Conservation (phyloP, 1,140 invertebrate genomes). For the Tyrophagus putrescentiae region DNA sequence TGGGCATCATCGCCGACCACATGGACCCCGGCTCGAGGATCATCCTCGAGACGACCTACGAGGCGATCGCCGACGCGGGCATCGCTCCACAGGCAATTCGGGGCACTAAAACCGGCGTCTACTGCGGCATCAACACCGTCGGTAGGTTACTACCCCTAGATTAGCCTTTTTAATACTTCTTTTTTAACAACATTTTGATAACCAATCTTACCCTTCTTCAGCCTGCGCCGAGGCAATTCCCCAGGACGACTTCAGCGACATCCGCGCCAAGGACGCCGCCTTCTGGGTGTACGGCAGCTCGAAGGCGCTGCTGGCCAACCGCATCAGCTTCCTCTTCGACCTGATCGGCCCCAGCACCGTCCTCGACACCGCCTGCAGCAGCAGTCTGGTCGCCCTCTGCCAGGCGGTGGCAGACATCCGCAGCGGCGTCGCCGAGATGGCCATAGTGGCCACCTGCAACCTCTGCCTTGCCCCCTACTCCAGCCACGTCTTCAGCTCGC, state of each 20-base stretch:
- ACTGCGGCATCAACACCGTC: slow-evolving; percentile 45
- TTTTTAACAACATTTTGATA: not conserved
- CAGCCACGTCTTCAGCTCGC: slow-evolving; percentile 67
- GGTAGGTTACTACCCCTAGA: slow-evolving; percentile 9
- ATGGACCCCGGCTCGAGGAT: slow-evolving; percentile 90
- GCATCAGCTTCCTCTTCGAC: slow-evolving; percentile 85
- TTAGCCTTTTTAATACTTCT: not conserved
- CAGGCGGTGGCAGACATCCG: slow-evolving; percentile 65
- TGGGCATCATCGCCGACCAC: slow-evolving; percentile 46
- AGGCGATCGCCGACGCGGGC: slow-evolving; percentile 75
- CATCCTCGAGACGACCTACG: slow-evolving; percentile 79
- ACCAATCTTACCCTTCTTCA: not conserved
- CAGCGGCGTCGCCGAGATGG: slow-evolving; percentile 70
- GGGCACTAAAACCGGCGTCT: slow-evolving; percentile 65
- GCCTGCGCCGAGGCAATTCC: slow-evolving; percentile 17
- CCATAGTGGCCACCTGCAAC: slow-evolving; percentile 62
- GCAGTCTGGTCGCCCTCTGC: slow-evolving; percentile 60
- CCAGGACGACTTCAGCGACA: slow-evolving; percentile 17
- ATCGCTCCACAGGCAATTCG: slow-evolving; percentile 31
- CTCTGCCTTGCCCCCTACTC: slow-evolving; percentile 59
- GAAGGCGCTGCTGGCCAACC: slow-evolving; percentile 83
- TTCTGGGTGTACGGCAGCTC: slow-evolving; percentile 81
- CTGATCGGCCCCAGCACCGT: slow-evolving; percentile 74
- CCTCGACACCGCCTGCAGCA: slow-evolving; percentile 87
- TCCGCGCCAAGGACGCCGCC: slow-evolving; percentile 37